These are phyloP conservation scores for Drosophila serrata DNA, from an alignment of 1,140 invertebrate species.

Conservation along the genomic window DNA sequence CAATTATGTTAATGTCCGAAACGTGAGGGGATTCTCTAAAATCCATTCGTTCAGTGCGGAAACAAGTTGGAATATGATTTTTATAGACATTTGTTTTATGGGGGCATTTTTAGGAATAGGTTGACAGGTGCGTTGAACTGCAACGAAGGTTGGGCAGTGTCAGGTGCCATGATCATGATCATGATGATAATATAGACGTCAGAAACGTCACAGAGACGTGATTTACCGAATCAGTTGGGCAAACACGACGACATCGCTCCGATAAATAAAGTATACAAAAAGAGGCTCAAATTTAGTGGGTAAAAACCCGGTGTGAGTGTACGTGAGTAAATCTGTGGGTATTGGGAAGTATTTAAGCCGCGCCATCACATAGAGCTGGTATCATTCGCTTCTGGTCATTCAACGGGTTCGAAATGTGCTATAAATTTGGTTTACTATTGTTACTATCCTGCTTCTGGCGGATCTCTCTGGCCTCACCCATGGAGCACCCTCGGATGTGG, in stretches of 20 bases:
- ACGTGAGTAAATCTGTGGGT: slow-evolving; percentile 25
- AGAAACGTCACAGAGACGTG: slow-evolving; percentile 41
- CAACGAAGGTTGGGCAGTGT: slow-evolving; percentile 55
- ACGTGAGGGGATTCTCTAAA: slow-evolving; percentile 34
- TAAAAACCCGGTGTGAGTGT: slow-evolving; percentile 25
- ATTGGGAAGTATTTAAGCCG: slow-evolving; percentile 62
- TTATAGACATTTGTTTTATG: slow-evolving; percentile 16
- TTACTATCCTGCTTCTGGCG: slow-evolving; percentile 27
- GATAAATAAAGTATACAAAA: slow-evolving; percentile 34
- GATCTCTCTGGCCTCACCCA: not conserved
- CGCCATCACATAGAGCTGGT: slow-evolving; percentile 6
- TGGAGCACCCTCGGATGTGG: slow-evolving; percentile 50
- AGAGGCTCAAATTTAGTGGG: slow-evolving; percentile 37
- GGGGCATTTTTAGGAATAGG: slow-evolving; percentile 22
- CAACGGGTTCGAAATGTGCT: slow-evolving; percentile 61
- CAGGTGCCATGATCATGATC: slow-evolving; percentile 48
- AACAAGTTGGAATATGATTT: slow-evolving; percentile 51
- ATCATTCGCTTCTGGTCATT: slow-evolving; percentile 48
- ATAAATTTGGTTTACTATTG: slow-evolving; percentile 39
- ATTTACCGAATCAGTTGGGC: slow-evolving; percentile 74
- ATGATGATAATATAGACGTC: slow-evolving; percentile 15
- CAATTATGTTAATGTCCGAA: not conserved
- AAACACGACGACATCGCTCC: slow-evolving; percentile 46
- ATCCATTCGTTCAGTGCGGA: slow-evolving; percentile 39
- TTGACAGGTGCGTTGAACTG: slow-evolving; percentile 65